Evolutionary conservation across 2,113 vertebrate species (phyloP).

Genomic region (Cephalopterus ornatus): DNA sequence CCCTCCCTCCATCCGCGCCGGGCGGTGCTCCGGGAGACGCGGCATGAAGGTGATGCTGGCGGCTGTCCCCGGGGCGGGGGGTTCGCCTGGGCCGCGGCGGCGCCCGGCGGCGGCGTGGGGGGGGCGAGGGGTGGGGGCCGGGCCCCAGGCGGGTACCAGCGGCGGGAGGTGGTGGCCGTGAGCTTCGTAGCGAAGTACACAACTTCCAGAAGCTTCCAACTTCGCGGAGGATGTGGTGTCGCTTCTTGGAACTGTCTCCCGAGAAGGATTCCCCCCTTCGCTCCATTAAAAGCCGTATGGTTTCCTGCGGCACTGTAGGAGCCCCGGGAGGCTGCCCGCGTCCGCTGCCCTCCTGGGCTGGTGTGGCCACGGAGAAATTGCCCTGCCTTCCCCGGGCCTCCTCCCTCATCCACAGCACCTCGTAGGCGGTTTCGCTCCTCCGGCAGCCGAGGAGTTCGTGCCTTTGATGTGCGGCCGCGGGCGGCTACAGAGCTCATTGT

Average conservation of each 20-base stretch:
- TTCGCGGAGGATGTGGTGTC: not conserved
- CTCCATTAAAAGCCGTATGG: not conserved
- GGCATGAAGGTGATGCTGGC: conserved; percentile 55
- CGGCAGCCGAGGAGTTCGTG: not conserved
- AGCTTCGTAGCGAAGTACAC: not conserved
- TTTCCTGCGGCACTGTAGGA: not conserved
- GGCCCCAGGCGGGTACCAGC: not conserved
- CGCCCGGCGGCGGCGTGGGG: not conserved
- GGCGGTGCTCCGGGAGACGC: conserved; percentile 18
- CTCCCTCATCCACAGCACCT: accelerated
- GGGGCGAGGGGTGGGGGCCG: no score
- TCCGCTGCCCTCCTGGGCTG: not conserved
- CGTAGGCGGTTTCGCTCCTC: not conserved
- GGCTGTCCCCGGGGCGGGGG: not conserved
- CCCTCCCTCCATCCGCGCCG: not conserved
- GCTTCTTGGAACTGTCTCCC: not conserved
- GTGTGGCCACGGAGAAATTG: accelerated
- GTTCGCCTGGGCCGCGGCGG: not conserved
- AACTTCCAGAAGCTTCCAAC: conserved; percentile 46
- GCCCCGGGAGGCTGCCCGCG: not conserved
- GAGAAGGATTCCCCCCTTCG: not conserved
- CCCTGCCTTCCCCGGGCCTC: not conserved
- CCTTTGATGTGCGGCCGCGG: accelerated
- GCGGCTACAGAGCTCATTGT: not conserved
- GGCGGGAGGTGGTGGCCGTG: not conserved